These are phyloP conservation scores for Paguma larvata DNA, from an alignment of 2,797 vertebrate genomes.

Conservation along the genomic window DNA sequence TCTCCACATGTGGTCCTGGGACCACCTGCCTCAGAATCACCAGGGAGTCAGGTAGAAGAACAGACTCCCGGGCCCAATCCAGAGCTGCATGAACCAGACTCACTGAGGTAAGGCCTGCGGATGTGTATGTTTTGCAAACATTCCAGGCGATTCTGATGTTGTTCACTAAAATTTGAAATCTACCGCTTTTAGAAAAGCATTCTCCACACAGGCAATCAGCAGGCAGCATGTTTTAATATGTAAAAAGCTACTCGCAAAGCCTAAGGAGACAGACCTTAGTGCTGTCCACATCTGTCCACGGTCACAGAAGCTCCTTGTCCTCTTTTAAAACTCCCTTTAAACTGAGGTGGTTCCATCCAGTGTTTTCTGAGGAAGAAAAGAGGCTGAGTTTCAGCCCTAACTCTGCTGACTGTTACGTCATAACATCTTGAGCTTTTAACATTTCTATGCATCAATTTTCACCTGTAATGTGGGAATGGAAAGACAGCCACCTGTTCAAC, in stretches of 20 bases:
- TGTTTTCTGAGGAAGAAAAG: background rate
- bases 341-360: background rate
- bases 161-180: conserved; percentile 32
- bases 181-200: background rate
- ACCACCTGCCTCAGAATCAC: background rate
- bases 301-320: background rate
- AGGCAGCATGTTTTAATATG: conserved; percentile 22
- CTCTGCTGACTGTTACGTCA: background rate
- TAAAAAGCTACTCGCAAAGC: background rate
- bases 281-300: no score
- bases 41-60: background rate
- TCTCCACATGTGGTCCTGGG: background rate
- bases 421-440: conserved; percentile 20
- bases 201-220: background rate
- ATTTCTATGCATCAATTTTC: background rate
- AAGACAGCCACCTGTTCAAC: background rate
- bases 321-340: background rate
- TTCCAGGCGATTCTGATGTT: background rate
- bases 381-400: background rate
- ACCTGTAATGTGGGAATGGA: background rate
- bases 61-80: background rate
- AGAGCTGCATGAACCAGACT: background rate
- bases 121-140: conserved; percentile 17
- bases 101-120: background rate
- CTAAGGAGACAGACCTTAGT: background rate